A percentile compares a stretch with the other conserved stretches of the same genome.
Conservation (phyloP, 2,797 vertebrate genomes). For the Lithobates pipiens region DNA sequence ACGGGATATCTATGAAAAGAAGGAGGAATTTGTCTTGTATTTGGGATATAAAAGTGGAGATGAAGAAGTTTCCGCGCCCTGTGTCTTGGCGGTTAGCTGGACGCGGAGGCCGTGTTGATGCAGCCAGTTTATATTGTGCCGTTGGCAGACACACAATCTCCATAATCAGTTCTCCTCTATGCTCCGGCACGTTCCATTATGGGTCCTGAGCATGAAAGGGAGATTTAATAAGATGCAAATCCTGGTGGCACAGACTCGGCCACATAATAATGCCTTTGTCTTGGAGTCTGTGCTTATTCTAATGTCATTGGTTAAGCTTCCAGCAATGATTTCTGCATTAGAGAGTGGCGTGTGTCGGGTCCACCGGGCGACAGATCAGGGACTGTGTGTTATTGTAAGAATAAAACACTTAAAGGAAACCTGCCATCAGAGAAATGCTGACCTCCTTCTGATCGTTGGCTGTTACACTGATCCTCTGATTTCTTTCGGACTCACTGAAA, state of each 20-base stretch:
- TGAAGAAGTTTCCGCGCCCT: no score
- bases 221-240: constrained; percentile 55
- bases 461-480: no score
- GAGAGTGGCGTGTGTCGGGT: not conserved
- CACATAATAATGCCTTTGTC: constrained; percentile 48
- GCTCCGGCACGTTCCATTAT: constrained; percentile 41
- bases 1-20: no score
- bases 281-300: constrained; percentile 41
- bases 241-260: constrained; percentile 28
- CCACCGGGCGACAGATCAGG: constrained; percentile 1
- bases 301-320: constrained; percentile 47
- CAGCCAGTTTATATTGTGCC: constrained; percentile 14
- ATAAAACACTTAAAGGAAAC: not conserved
- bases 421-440: no score
- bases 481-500: no score
- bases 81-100: no score
- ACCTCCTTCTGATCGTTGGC: no score
- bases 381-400: constrained; percentile 2
- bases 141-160: not conserved
- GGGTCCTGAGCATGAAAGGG: constrained; percentile 36
- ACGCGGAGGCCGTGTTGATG: not conserved
- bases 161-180: constrained; percentile 42
- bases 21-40: no score
- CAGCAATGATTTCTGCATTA: constrained; percentile 46
- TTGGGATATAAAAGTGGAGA: no score